phyloP scores from a whole-genome alignment of 23 tunicate species.

The Aplidium turbinatum region DNA sequence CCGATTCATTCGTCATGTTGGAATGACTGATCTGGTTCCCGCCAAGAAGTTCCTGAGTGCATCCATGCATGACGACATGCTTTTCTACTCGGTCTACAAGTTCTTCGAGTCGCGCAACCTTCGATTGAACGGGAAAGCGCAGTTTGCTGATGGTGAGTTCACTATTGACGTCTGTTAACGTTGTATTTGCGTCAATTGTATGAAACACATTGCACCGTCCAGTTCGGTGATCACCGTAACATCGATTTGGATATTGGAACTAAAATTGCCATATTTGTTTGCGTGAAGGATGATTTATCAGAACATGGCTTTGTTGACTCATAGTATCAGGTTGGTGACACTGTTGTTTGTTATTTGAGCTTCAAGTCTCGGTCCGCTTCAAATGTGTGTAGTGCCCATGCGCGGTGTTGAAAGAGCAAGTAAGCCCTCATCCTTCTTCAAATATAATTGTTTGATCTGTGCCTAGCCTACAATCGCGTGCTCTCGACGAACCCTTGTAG shows the following conservation, averaged over 20 bases:
- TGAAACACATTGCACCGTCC: not conserved
- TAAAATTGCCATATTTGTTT: not conserved
- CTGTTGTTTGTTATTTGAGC: too few relatives aligned
- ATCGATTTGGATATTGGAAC: not conserved
- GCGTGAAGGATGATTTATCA: not conserved
- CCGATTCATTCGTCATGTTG: slow-evolving; percentile 65
- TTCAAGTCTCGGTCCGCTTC: too few relatives aligned
- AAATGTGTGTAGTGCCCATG: too few relatives aligned
- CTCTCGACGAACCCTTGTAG: too few relatives aligned
- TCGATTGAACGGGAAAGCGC: slow-evolving; percentile 59
- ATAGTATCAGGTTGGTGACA: not conserved
- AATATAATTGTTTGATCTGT: too few relatives aligned
- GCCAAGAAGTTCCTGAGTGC: slow-evolving; percentile 78
- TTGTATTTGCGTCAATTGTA: not conserved
- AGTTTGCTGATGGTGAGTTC: slow-evolving; percentile 61
- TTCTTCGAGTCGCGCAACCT: slow-evolving; percentile 82
- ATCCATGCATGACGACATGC: slow-evolving; percentile 60
- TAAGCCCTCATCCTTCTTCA: too few relatives aligned
- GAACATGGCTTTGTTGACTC: not conserved
- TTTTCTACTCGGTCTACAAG: slow-evolving; percentile 77
- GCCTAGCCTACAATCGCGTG: too few relatives aligned
- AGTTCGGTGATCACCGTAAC: not conserved
- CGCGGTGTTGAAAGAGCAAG: too few relatives aligned
- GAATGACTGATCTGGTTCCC: slow-evolving; percentile 81
- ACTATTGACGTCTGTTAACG: too few relatives aligned